A percentile compares a stretch with the other conserved stretches of the same genome.
Evolutionary conservation across 2,888 invertebrate genomes (phyloP).

Genomic region (Chymomyza procnemis): DNA sequence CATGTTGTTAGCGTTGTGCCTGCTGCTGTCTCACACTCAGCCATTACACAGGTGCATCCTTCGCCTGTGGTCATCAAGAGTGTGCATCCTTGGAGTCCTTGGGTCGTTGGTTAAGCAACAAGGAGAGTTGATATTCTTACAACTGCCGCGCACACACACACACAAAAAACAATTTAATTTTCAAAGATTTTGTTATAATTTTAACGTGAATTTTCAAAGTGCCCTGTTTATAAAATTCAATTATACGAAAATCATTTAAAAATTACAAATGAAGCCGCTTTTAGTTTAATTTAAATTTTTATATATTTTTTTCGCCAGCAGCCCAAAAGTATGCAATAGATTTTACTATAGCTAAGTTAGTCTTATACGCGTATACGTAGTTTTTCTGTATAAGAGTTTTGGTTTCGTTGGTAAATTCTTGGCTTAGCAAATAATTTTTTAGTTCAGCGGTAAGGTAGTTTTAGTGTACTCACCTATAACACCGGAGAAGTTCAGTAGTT

Average conservation of each 20-base stretch:
- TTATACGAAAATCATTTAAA: background rate
- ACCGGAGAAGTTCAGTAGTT: too few relatives aligned
- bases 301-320: background rate
- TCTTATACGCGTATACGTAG: too few relatives aligned
- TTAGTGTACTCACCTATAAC: too few relatives aligned
- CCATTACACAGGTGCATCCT: constrained; percentile 80
- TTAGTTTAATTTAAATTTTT: too few relatives aligned
- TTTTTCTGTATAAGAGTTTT: background rate
- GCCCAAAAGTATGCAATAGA: constrained; percentile 49
- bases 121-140: constrained; percentile 30
- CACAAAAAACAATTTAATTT: constrained; percentile 9
- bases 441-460: too few relatives aligned
- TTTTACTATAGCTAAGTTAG: background rate
- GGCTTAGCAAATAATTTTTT: background rate
- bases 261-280: too few relatives aligned
- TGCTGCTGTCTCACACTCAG: constrained; percentile 80
- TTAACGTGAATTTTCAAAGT: constrained; percentile 23
- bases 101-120: constrained; percentile 27
- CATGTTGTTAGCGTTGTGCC: constrained; percentile 63
- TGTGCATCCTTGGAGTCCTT: constrained; percentile 25
- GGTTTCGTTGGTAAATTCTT: background rate
- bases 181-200: constrained; percentile 10
- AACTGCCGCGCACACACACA: background rate
- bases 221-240: constrained; percentile 51
- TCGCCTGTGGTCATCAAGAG: constrained; percentile 55